These are phyloP conservation scores for Phaenicophaeus curvirostris DNA, from an alignment of 2,797 vertebrate genomes.

Conservation along the genomic window DNA sequence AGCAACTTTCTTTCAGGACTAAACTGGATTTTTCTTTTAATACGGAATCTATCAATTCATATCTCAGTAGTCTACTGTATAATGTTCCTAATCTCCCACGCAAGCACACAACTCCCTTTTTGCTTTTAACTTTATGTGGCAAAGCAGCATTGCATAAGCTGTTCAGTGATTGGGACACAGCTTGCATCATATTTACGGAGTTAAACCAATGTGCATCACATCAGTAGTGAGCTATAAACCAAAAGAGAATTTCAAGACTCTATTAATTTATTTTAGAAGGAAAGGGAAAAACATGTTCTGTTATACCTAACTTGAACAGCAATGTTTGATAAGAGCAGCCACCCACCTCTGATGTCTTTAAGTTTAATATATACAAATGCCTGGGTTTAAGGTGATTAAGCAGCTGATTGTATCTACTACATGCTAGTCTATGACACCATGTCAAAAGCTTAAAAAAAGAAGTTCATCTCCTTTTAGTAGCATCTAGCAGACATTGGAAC, in stretches of 20 bases:
- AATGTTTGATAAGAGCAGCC: slow-evolving; percentile 49
- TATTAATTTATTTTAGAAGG: slow-evolving; percentile 43
- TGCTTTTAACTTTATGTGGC: slow-evolving; percentile 88
- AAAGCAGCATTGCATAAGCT: slow-evolving; percentile 85
- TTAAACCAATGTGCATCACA: slow-evolving; percentile 75
- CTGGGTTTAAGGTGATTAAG: slow-evolving; percentile 76
- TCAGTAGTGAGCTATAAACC: slow-evolving; percentile 79
- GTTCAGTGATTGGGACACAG: slow-evolving; percentile 76
- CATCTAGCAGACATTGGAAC: slow-evolving; percentile 79
- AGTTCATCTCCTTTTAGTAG: slow-evolving; percentile 81
- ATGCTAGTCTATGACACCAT: slow-evolving; percentile 82
- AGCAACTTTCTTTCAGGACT: not conserved
- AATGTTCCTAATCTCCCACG: not conserved
- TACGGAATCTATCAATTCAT: not conserved
- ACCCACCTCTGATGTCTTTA: slow-evolving; percentile 64
- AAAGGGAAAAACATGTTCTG: slow-evolving; percentile 58
- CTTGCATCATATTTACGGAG: slow-evolving; percentile 69
- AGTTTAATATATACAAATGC: slow-evolving; percentile 75
- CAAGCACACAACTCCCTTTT: slow-evolving; percentile 58
- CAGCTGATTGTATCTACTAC: slow-evolving; percentile 81
- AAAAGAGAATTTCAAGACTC: slow-evolving; percentile 71
- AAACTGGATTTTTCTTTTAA: not conserved
- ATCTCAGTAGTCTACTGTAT: not conserved
- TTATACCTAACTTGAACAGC: slow-evolving; percentile 71
- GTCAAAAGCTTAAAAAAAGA: slow-evolving; percentile 78